These are phyloP conservation scores for Lophotriccus pileatus DNA, from an alignment of 2,797 vertebrate genomes.

Conservation along the genomic window DNA sequence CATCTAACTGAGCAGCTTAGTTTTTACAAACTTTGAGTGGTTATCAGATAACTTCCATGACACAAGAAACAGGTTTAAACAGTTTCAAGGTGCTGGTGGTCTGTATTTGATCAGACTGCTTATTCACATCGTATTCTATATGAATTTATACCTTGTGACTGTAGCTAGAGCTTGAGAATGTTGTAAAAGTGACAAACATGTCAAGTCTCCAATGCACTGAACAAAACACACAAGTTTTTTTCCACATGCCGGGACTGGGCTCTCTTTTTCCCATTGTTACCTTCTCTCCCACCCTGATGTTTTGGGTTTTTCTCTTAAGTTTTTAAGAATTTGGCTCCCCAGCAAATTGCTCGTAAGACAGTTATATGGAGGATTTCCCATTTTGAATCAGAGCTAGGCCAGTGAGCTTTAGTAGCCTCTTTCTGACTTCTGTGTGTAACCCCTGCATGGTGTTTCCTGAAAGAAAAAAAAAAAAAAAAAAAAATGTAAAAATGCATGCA, in stretches of 20 bases:
- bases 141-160: background rate
- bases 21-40: background rate
- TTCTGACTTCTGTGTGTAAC: background rate
- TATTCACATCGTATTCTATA: background rate
- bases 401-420: background rate
- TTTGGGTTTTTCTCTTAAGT: background rate
- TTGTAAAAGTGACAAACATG: background rate
- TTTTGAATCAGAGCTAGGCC: background rate
- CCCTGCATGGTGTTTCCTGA: background rate
- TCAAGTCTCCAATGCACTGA: background rate
- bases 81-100: background rate
- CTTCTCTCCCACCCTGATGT: background rate
- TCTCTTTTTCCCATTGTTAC: background rate
- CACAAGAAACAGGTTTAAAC: background rate
- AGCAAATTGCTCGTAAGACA: constrained; percentile 16
- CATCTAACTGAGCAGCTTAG: background rate
- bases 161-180: background rate
- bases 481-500: rapidly evolving
- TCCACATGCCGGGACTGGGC: background rate
- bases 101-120: background rate
- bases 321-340: background rate
- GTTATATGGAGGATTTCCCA: background rate
- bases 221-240: background rate
- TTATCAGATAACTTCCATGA: background rate
- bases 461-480: background rate